Base-by-base conservation (phyloP, 2,113 vertebrate genomes). In the Esox niger region DNA sequence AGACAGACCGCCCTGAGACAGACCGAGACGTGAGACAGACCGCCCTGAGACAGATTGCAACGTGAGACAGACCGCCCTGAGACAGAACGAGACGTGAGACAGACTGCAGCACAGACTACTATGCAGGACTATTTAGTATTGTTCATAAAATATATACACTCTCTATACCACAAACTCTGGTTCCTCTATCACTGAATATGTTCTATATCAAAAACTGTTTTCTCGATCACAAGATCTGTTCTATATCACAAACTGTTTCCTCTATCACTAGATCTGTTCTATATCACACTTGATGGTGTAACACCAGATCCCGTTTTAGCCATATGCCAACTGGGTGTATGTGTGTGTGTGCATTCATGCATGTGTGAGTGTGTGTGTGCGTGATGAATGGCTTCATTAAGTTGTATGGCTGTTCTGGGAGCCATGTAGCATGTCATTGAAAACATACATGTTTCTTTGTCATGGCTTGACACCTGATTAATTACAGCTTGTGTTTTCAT, bases 381-480 rank as follows among this genome's bases (percentile, higher is more conserved):
- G 73, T 79, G 77, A 86, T 60, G 66, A 85, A 88, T 61, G 33
- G 69, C 68, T 74, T 83, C 20, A 84, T 88, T 82, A 80, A 75
- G 33, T 43, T 62, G 27, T 11, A 70, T 58, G 3, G 2, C 71
- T 71, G 64, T 65, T 64, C 79, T 3, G 67, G 57, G 57, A 67
- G 71, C 55, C 70, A 26, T 65, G 52, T 32, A 64, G 61, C 63
- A 2, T 64, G 35, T 75, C 31, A 30, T 71, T 70, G 69, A 6
- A 60, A 21, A 79, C 15, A 55, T 35, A 62, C 38, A 46, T 30
- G n/a, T 67, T 56, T 38, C 21, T 23, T 20, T 32, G 17, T 20
- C 46, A 31, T 64, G 52, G 59, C 43, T 27, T 70, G 46, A 21
- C n/a, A 35, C 26, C 47, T 32, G 61, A 54, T 21, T 55, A 62